Conservation (phyloP, 92 coral and sea anemone genomes). For the Palythoa caribaeorum region DNA sequence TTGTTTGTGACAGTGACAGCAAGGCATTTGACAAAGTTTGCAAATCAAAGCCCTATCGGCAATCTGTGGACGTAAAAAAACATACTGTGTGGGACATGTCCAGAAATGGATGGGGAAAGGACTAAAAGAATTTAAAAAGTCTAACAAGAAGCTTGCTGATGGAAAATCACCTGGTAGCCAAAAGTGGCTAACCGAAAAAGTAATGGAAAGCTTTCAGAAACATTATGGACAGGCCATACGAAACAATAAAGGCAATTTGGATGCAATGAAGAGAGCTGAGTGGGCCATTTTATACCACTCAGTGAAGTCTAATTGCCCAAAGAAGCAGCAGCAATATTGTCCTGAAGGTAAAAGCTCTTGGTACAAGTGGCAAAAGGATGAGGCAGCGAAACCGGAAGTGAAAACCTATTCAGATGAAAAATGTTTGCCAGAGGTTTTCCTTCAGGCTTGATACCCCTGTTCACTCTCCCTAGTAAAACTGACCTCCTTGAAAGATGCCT, state of each 20-base stretch:
- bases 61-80: neutral
- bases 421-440: slow-evolving; percentile 4
- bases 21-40: neutral
- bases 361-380: neutral
- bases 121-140: neutral
- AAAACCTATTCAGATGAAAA: slow-evolving; percentile 6
- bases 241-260: slow-evolving; percentile 3
- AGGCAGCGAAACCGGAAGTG: slow-evolving; percentile 12
- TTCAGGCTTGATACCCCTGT: slow-evolving; percentile 17
- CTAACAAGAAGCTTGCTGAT: neutral
- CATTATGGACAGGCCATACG: slow-evolving; percentile 17
- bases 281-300: slow-evolving; percentile 15
- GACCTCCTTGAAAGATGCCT: neutral
- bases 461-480: neutral
- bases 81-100: slow-evolving; percentile 16
- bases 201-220: neutral
- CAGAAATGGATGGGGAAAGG: slow-evolving; percentile 11
- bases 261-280: neutral
- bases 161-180: neutral
- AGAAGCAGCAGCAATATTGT: slow-evolving; percentile 2
- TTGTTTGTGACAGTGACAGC: slow-evolving; percentile 17
- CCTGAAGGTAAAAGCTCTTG: neutral
- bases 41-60: slow-evolving; percentile 18
- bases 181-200: neutral
- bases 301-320: slow-evolving; percentile 6